phyloP scores from a whole-genome alignment of 2,113 vertebrate genomes.

The Fulica atra region DNA sequence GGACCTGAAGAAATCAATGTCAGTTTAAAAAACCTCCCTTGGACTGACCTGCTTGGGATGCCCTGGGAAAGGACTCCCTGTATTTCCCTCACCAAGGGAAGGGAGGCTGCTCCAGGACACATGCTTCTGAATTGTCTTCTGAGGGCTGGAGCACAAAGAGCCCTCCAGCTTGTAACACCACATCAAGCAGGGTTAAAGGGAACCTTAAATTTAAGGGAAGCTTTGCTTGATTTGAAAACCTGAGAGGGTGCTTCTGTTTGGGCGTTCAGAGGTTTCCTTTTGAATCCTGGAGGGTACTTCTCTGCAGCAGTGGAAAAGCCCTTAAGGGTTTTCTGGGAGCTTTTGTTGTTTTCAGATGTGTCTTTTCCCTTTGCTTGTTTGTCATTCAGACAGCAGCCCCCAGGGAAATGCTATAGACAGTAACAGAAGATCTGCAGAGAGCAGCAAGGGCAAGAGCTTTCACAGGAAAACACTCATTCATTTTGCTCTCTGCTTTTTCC shows the following conservation, averaged over 20 bases:
- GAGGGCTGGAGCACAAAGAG: not conserved
- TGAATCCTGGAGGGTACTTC: not conserved
- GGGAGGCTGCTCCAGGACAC: not conserved
- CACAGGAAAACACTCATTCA: not conserved
- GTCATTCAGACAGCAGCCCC: slow-evolving; percentile 33
- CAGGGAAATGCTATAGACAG: slow-evolving; percentile 24
- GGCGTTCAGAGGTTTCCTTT: not conserved
- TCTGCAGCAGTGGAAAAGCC: not conserved
- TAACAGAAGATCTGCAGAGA: not conserved
- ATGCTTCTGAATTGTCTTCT: not conserved
- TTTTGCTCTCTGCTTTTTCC: not conserved
- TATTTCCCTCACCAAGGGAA: not conserved
- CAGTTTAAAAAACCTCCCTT: not conserved
- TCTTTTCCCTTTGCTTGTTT: slow-evolving; percentile 40
- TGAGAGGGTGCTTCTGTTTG: not conserved
- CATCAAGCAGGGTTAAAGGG: not conserved
- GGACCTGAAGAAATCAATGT: not conserved
- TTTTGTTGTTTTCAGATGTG: slow-evolving; percentile 15
- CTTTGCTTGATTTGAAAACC: not conserved
- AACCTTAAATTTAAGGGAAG: not conserved
- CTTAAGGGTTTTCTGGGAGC: not conserved
- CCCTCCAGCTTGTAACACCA: not conserved
- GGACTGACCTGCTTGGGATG: not conserved
- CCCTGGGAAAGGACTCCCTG: not conserved
- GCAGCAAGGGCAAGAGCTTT: not conserved